Evolutionary conservation across 2,797 vertebrate species (phyloP), one percentile per base, ranked within the genome.

Genomic region (Hipposideros larvatus): DNA sequence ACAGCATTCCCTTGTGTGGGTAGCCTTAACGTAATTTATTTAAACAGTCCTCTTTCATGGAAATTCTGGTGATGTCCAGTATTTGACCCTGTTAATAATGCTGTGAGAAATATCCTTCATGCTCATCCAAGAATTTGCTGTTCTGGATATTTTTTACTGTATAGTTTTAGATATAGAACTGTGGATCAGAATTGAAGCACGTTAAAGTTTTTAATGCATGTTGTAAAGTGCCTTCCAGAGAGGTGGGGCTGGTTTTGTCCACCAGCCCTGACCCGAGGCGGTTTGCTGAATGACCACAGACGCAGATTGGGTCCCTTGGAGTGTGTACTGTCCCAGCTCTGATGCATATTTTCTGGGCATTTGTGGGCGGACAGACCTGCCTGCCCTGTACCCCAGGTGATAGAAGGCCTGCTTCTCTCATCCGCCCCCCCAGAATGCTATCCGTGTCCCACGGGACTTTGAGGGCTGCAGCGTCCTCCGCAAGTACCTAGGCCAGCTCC

Each of bases 401-500:
- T 8, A 1, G 37, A 28, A 57, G 26, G 26, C 19, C 24, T 53
- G 24, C 74, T 63, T 70, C 34, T 94, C 75, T 46, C 37, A 5
- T 92, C 85, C 3, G 0, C 21, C 70, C 79, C 48, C 24, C 11
- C 98, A 99, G 99, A 99, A 98, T 0, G 99, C 99, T 0, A 98
- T 99, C 61, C 99, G 99, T 0, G 99, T 99, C 8, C 99, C 99
- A 1, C 98, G 99, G 94, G 99, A 99, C 96, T 99, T 99, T 0
- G 99, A 99, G 98, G 99, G 99, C 95, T 99, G 99, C 99, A 99
- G 99, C 97, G 99, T 99, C 0, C 96, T 99, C 96, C 99, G 99
- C 96, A 99, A 99, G 79, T 99, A 99, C 98, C 99, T 99, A 0
- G 99, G 99, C 5, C 99, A 99, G 93, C 99, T 99, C 87, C 99